Base-by-base conservation (phyloP, 1,140 invertebrate genomes). In the Eurytemora carolleeae region DNA sequence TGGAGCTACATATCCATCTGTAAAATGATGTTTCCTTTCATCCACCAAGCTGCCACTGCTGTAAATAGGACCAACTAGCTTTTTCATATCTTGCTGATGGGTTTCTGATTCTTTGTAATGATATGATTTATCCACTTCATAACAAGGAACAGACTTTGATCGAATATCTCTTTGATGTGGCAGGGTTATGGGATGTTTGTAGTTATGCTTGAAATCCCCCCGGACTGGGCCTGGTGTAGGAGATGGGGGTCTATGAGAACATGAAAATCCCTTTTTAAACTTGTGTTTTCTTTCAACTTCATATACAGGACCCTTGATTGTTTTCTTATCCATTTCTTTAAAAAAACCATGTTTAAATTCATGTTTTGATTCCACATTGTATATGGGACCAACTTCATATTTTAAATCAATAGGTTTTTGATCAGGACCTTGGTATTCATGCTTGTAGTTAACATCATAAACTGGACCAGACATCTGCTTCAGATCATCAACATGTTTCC, bases 61-160 rank as follows among this genome's bases (percentile, higher is more conserved):
- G 25, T 62, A 62, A 20, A 62, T 56, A 20, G 60, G 60, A 25
- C 60, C 60, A n/a, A 18, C n/a, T 17, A 62, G 3, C 15, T 26
- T 25, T 20, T 56, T 22, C 52, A 62, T n/a, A 26, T 62, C 60
- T 22, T 53, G 17, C 20, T 26, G 18, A 62, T 62, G 60, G 18
- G 24, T 55, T 56, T 62, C 19, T 19, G 52, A 58, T 53, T 18
- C 20, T 24, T 53, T 19, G 22, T 57, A 62, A 25, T 62, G 60
- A 56, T 62, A 53, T 12, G 52, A 58, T 31, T 62, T 20, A 23
- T 53, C n/a, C 12, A 62, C 60, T 56, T 62, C 60, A 25, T 62
- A 62, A 17, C n/a, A 25, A 20, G 60, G 60, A 19, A 53, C 25
- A 7, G 19, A 22, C n/a, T 56, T 62, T 19, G 22, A 25, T 57